Base-by-base conservation (phyloP, 2,113 vertebrate genomes). In the Protomyctophum bolini region DNA sequence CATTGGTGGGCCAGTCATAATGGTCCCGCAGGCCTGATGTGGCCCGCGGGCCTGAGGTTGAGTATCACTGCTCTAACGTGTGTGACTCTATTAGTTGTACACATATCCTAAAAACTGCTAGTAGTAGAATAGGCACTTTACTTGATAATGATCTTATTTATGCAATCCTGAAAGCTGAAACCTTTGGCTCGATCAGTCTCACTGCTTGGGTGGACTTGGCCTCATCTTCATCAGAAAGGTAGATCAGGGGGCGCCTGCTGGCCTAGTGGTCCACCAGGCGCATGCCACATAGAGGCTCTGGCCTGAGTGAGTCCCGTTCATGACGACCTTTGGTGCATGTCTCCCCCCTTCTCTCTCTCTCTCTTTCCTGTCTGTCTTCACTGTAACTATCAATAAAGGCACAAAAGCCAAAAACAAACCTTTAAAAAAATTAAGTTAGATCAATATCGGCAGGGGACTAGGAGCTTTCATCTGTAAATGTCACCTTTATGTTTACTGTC, bases 91-190 rank as follows among this genome's bases (percentile, higher is more conserved):
- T 21, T 21, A 58, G 67, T 68, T 67, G 82, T 41, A 41, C 33
- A 66, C 66, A 70, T 81, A 74, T 75, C 68, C 5, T 45, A 68
- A 85, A 41, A 90, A 83, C 76, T 50, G 33, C 46, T 60, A 58
- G 21, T 21, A 21, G 21, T 21, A 21, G 21, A 21, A 21, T 21
- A 21, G 63, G 70, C 80, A 69, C 66, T 80, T 77, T 60, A 58
- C 63, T 73, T 69, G 86, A 86, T 84, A 74, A 21, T 49, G 46
- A 87, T 90, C 82, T 83, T 82, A 76, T 90, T 87, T 81, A 75
- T 81, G 75, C 68, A 83, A 75, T 80, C 66, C 66, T 76, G 76
- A 79, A 83, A 89, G 68, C 59, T 66, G 48, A 84, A 79, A 80
- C 77, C n/a, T 72, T 64, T 41, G 6, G 29, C 11, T 60, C 21